Evolutionary conservation across 2,888 invertebrate genomes (phyloP).

Genomic region (Oxyteleia sp.): DNA sequence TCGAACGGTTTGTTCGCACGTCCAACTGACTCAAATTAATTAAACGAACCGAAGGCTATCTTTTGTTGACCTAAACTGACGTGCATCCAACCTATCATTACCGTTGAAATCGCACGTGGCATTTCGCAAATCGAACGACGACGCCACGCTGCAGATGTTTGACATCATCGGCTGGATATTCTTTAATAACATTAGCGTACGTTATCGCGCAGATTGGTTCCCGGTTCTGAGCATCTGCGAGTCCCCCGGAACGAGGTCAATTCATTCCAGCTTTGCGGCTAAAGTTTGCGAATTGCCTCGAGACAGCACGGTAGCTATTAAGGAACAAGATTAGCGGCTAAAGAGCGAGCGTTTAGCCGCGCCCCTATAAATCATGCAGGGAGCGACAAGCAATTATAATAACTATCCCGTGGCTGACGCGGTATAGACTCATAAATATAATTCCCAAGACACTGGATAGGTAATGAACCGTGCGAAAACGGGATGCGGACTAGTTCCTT

Average conservation of each 20-base stretch:
- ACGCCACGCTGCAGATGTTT: conserved; percentile 56
- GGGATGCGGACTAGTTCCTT: conserved; percentile 80
- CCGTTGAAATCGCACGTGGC: conserved; percentile 31
- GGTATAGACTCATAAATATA: conserved; percentile 83
- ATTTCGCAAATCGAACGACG: conserved; percentile 44
- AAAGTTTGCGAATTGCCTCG: conserved; percentile 74
- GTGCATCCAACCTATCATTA: conserved; percentile 58
- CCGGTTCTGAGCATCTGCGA: conserved; percentile 59
- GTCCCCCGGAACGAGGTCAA: conserved; percentile 69
- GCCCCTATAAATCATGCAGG: conserved; percentile 83
- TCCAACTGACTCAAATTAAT: conserved; percentile 40
- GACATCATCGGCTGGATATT: conserved; percentile 43
- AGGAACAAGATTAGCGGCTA: conserved; percentile 82
- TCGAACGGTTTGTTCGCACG: conserved; percentile 42
- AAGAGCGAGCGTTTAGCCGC: conserved; percentile 81
- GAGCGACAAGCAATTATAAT: conserved; percentile 86
- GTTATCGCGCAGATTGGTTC: conserved; percentile 58
- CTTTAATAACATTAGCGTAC: conserved; percentile 49
- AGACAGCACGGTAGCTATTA: conserved; percentile 81
- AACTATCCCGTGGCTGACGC: conserved; percentile 81
- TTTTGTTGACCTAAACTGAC: conserved; percentile 56
- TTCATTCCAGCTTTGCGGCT: conserved; percentile 74
- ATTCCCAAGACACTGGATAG: conserved; percentile 81
- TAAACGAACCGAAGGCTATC: conserved; percentile 45
- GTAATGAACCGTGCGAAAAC: conserved; percentile 83